Base-by-base conservation (phyloP, 2,888 invertebrate genomes). In the Dexiosoma caninum region DNA sequence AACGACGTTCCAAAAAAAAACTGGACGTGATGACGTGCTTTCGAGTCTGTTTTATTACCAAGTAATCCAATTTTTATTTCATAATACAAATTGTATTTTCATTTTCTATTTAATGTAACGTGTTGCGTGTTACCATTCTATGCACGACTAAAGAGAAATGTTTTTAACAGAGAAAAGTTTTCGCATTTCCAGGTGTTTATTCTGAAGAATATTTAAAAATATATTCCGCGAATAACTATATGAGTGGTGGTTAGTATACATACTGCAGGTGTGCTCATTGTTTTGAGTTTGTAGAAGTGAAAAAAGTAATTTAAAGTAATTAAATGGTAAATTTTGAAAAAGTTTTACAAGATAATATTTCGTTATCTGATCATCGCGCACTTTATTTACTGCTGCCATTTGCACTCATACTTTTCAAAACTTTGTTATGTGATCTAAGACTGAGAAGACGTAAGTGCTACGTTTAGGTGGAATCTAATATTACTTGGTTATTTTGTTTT, bases 261-360 rank as follows among this genome's bases (percentile, higher is more conserved):
- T 27, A 55, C 40, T 60, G 60, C 44, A 42, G 60, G 46, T 53
- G 40, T 42, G 42, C 32, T 46, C 49, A n/a, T 19, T 37, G 21
- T 49, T 57, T 51, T 14, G n/a, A 37, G 30, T 32, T 30, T 23
- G 14, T 21, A 70, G 9, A 37, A 37, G 59, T 59, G 46, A 5
- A 12, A 14, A 55, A 69, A 46, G 23, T 46, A 35, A 23, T 27
- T 27, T 27, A 27, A 27, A 6, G 6, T 5, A 27, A 27, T 6
- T 5, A 27, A 27, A 27, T 27, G n/a, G n/a, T 64, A 35, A 27
- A 72, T 2, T 53, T 59, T 16, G 42, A 37, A 42, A 51, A 72
- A 74, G 23, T 69, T 79, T 74, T 44, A 40, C 10, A 35, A 64
- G 74, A 79, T 69, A 69, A 79, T 62, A 37, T 79, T 74, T 35